These are phyloP conservation scores for Folsomia manolachei DNA, from an alignment of 2,888 invertebrate species.

Conservation along the genomic window DNA sequence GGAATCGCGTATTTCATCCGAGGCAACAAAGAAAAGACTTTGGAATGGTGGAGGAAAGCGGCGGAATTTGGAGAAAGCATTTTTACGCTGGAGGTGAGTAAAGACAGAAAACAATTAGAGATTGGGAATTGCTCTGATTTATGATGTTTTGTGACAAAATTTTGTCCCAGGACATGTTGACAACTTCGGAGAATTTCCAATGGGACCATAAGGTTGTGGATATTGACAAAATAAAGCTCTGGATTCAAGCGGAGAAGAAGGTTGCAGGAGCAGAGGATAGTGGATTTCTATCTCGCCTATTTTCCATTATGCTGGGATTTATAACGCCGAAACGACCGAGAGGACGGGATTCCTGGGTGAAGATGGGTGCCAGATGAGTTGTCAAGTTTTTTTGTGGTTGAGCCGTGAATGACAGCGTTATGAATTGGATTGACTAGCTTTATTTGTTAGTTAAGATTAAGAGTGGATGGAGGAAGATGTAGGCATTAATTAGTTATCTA, in stretches of 20 bases:
- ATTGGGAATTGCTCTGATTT: not conserved
- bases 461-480: too few relatives aligned
- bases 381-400: too few relatives aligned
- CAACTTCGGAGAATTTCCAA: conserved; percentile 21
- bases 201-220: conserved; percentile 25
- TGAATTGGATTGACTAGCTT: too few relatives aligned
- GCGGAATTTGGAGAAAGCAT: conserved; percentile 13
- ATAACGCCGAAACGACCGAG: not conserved
- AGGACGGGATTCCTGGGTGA: too few relatives aligned
- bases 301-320: not conserved
- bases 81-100: conserved; percentile 27
- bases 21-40: conserved; percentile 28
- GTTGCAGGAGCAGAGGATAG: not conserved
- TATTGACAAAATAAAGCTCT: conserved; percentile 34
- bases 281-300: not conserved
- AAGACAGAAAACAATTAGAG: not conserved
- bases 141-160: not conserved
- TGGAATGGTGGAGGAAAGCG: conserved; percentile 28
- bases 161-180: conserved; percentile 32
- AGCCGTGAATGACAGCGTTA: too few relatives aligned
- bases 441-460: too few relatives aligned
- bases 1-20: conserved; percentile 35
- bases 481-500: too few relatives aligned
- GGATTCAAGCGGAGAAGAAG: conserved; percentile 27
- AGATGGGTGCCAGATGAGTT: too few relatives aligned